Conservation (phyloP, 1,140 invertebrate genomes). For the Mesaphorura yosii region DNA sequence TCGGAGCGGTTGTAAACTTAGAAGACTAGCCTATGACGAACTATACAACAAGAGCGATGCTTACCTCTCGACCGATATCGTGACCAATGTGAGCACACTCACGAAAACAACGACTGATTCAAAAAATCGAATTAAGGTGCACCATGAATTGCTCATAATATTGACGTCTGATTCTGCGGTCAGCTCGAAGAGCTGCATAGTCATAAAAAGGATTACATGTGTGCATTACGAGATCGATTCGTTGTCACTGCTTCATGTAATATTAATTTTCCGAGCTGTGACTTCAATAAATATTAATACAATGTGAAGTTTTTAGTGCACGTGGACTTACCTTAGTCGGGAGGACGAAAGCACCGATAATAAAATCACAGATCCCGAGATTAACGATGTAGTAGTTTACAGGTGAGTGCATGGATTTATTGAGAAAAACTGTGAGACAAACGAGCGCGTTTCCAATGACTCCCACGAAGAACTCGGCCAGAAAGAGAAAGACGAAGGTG, state of each 20-base stretch:
- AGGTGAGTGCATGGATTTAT: conserved; percentile 41
- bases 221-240: neutral
- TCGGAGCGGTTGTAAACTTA: too few species aligned
- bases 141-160: conserved; percentile 37
- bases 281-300: too few species aligned
- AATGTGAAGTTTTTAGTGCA: too few species aligned
- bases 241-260: too few species aligned
- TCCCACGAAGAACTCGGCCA: conserved; percentile 36
- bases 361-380: conserved; percentile 39
- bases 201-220: neutral
- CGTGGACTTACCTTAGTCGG: conserved; percentile 38
- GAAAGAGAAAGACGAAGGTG: conserved; percentile 35
- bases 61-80: conserved; percentile 44
- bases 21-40: too few species aligned
- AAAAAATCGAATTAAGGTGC: conserved; percentile 37
- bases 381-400: conserved; percentile 46
- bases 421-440: conserved; percentile 34
- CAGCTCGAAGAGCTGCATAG: conserved; percentile 37
- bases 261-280: too few species aligned
- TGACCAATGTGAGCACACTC: conserved; percentile 39
- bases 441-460: conserved; percentile 36
- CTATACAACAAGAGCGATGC: too few species aligned
- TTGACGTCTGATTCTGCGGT: conserved; percentile 37
- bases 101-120: conserved; percentile 37
- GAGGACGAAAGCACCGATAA: conserved; percentile 41